Evolutionary conservation across 2,797 vertebrate species (phyloP), one percentile per base, ranked within the genome.

Genomic region (Sebastes steindachneri): DNA sequence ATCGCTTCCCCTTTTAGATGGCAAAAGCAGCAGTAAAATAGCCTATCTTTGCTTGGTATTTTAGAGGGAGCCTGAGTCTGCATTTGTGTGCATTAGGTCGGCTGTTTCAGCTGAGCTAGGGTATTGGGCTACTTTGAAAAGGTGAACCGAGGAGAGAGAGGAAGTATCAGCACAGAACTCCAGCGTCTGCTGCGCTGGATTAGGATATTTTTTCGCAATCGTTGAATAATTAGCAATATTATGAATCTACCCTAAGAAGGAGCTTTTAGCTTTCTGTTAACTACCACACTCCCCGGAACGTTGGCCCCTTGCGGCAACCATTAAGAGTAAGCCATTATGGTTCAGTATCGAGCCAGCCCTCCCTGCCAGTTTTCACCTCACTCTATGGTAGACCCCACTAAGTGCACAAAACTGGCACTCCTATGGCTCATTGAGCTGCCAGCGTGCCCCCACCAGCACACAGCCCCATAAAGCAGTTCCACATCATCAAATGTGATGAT

Each of bases 401-500:
- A 86, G 91, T 78, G 89, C 86, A 85, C 82, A 85, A 90, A 93
- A 89, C 92, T 89, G 88, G 87, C 82, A 84, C 86, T 92, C 73
- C 83, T 75, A 91, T 80, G 93, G 91, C 93, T 95, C 95, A 95
- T 95, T 95, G 93, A 89, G 87, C 91, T 92, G 86, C 91, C 90
- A 91, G 92, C 86, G 67, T 87, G 86, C 86, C 82, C 88, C 92
- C 85, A 75, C 92, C 79, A 77, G 78, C 80, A 84, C 84, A 84
- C 86, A 85, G 77, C 87, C 90, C 87, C 91, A 93, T 93, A 93
- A 95, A 92, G 88, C 92, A 91, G 92, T 92, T 95, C 88, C 91
- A 93, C 91, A 93, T 91, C 94, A 93, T 95, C 92, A 93, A 93
- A 92, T 89, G 87, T 87, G 89, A 94, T 94, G 88, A 95, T 92